Evolutionary conservation across 2,888 invertebrate species (phyloP), one percentile per base, ranked within the genome.

Genomic region (Plutella xylostella): DNA sequence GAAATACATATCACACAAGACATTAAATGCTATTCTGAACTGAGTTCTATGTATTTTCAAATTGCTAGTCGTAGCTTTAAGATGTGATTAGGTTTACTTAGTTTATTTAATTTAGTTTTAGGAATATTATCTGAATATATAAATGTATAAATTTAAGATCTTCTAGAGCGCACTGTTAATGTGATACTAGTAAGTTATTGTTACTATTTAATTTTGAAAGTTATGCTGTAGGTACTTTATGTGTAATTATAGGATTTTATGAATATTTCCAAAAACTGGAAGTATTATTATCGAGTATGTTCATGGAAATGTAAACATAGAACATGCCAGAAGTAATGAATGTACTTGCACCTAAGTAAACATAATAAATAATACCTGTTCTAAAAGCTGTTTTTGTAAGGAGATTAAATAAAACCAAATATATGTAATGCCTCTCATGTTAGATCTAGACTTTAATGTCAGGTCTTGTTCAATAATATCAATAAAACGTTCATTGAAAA

Each of bases 151-250:
- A 55, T 45, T 53, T 52, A 54, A 52, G 50, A 45, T 45, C 49
- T 55, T 55, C 67, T 72, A 74, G 68, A 61, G 54, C 60, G 72
- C 77, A 76, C 72, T 78, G 68, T 78, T 64, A 66, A 74, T 82
- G 80, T 82, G 80, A 82, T 82, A 80, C 68, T 82, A 79, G 78
- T 76, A 69, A 74, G 62, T 74, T 73, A 72, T 71, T n/a, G n/a
- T n/a, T n/a, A n/a, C n/a, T n/a, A n/a, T n/a, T n/a, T n/a, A n/a
- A n/a, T n/a, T n/a, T n/a, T n/a, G n/a, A n/a, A n/a, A n/a, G n/a
- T n/a, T n/a, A n/a, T n/a, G n/a, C n/a, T n/a, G n/a, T n/a, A n/a
- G n/a, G n/a, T n/a, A n/a, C n/a, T n/a, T n/a, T n/a, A n/a, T n/a
- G n/a, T n/a, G n/a, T n/a, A n/a, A n/a, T n/a, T n/a, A n/a, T n/a